These are phyloP conservation scores for Lamprologus ornatipinnis DNA, from an alignment of 2,113 vertebrate genomes.

Conservation along the genomic window DNA sequence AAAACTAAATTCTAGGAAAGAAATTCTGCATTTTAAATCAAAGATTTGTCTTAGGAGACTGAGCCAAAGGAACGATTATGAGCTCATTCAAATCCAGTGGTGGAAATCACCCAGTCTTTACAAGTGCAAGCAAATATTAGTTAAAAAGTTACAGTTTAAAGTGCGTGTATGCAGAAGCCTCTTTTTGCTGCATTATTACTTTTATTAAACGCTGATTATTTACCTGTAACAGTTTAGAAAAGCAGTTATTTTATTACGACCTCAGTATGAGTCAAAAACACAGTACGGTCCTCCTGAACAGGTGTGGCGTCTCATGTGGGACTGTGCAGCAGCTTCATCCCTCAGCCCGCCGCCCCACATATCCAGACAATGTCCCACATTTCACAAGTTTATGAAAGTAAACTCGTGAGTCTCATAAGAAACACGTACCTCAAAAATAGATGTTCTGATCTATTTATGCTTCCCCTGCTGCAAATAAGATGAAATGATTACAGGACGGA, in stretches of 20 bases:
- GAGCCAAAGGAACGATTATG: not conserved
- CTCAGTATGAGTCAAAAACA: not conserved
- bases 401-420: not conserved
- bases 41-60: not conserved
- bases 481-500: not conserved
- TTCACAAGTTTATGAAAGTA: not conserved
- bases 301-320: not conserved
- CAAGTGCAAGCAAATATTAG: not conserved
- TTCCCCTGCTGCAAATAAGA: not conserved
- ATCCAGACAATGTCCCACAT: not conserved
- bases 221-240: not conserved
- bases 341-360: not conserved
- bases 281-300: not conserved
- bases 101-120: not conserved
- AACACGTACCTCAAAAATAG: not conserved
- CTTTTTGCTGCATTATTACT: not conserved
- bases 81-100: not conserved
- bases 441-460: not conserved
- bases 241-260: not conserved
- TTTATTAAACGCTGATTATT: not conserved
- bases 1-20: fast-evolving
- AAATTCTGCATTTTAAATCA: not conserved
- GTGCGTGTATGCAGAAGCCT: not conserved
- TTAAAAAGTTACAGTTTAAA: not conserved
- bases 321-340: not conserved